phyloP scores from a whole-genome alignment of 2,113 vertebrate genomes.

The Orycteropus afer region DNA sequence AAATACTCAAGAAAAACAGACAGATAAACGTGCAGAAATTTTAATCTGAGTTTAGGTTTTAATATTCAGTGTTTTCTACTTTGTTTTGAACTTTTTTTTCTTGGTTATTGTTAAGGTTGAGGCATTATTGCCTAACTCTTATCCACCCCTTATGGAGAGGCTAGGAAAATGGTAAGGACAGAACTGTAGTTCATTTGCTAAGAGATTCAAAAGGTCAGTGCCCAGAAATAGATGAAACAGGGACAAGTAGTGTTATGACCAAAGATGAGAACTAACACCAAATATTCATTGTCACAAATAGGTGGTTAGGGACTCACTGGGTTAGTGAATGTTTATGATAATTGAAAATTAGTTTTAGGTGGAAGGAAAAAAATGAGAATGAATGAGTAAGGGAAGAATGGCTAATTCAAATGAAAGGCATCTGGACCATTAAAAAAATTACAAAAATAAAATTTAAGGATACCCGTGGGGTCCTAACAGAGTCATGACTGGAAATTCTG shows the following conservation, averaged over 20 bases:
- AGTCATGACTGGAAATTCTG: not conserved
- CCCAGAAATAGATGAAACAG: not conserved
- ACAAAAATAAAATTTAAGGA: not conserved
- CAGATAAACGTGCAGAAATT: not conserved
- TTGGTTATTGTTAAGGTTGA: not conserved
- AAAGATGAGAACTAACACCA: not conserved
- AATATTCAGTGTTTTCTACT: not conserved
- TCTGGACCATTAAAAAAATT: not conserved
- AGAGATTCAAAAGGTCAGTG: not conserved
- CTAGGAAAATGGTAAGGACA: not conserved
- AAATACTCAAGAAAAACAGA: not conserved
- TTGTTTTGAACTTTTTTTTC: not conserved
- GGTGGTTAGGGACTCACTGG: not conserved
- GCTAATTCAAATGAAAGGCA: not conserved
- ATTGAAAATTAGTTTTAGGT: not conserved
- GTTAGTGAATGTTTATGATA: not conserved
- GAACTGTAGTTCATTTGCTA: not conserved
- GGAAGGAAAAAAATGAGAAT: not conserved
- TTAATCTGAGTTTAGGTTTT: not conserved
- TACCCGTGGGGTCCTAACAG: too few species aligned
- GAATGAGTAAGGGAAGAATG: not conserved
- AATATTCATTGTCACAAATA: not conserved
- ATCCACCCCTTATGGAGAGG: not conserved
- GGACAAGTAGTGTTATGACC: not conserved
- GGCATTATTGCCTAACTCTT: not conserved